Conservation (phyloP, 2,113 vertebrate genomes). For the Rafetus swinhoei region DNA sequence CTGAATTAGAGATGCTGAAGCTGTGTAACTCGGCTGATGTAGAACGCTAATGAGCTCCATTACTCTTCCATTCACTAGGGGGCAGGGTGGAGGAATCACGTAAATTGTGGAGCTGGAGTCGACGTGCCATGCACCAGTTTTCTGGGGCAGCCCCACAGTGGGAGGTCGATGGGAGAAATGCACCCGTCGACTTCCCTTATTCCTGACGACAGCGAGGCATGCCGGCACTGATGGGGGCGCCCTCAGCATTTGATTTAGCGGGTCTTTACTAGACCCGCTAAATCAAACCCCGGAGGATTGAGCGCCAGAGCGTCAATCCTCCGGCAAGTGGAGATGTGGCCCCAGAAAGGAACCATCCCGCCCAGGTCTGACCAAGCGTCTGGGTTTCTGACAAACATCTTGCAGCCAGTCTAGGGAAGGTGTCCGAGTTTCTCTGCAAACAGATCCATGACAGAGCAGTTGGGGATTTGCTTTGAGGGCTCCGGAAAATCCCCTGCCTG, state of each 20-base stretch:
- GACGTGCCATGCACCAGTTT: too few relatives aligned
- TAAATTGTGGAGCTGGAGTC: too few relatives aligned
- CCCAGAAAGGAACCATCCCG: background rate
- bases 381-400: background rate
- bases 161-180: too few relatives aligned
- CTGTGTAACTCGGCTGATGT: rapidly evolving
- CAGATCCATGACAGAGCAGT: background rate
- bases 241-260: too few relatives aligned
- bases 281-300: too few relatives aligned
- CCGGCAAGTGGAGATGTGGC: too few relatives aligned
- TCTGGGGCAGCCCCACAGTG: too few relatives aligned
- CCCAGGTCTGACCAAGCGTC: background rate
- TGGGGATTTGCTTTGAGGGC: background rate
- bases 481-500: rapidly evolving
- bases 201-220: too few relatives aligned
- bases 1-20: background rate
- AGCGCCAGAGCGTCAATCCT: too few relatives aligned
- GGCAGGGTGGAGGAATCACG: background rate
- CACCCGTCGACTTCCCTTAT: too few relatives aligned
- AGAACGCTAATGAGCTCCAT: background rate
- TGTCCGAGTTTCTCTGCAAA: background rate
- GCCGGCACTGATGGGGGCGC: too few relatives aligned
- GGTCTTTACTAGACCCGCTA: too few relatives aligned
- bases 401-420: background rate
- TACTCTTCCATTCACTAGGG: background rate